Evolutionary conservation across 2,113 vertebrate genomes (phyloP).

Genomic region (Antigone vipio): DNA sequence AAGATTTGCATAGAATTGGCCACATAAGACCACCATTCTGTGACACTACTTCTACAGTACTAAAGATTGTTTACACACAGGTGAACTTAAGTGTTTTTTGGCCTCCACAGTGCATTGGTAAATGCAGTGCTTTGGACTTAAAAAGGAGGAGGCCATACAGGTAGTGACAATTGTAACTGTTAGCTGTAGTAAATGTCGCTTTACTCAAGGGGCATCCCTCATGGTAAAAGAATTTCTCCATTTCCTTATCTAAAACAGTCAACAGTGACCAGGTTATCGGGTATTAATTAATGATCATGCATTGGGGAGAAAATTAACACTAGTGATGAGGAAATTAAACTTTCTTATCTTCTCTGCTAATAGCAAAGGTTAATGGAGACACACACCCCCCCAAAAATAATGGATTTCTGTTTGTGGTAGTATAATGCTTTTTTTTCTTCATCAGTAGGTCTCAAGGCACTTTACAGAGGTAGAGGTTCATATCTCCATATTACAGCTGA

Average conservation of each 20-base stretch:
- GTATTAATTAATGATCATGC: not conserved
- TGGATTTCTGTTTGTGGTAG: not conserved
- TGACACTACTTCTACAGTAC: not conserved
- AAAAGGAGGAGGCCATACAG: not conserved
- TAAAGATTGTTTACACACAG: rapidly evolving
- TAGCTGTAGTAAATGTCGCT: not conserved
- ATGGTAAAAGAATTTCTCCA: not conserved
- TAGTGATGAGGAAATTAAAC: not conserved
- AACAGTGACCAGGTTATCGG: not conserved
- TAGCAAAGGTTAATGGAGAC: not conserved
- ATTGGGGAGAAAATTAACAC: not conserved
- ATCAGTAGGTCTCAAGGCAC: not conserved
- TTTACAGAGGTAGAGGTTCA: not conserved
- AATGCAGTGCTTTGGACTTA: not conserved
- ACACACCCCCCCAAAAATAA: not conserved
- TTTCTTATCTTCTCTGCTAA: not conserved
- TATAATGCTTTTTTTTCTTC: not conserved
- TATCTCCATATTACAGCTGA: not conserved
- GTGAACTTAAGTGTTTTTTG: not conserved
- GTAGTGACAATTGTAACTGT: not conserved
- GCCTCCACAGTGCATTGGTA: not conserved
- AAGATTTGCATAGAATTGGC: not conserved
- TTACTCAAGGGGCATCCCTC: not conserved
- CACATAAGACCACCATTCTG: not conserved
- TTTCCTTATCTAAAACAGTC: not conserved